phyloP scores from a whole-genome alignment of 2,113 vertebrate genomes.

The Condylura cristata region DNA sequence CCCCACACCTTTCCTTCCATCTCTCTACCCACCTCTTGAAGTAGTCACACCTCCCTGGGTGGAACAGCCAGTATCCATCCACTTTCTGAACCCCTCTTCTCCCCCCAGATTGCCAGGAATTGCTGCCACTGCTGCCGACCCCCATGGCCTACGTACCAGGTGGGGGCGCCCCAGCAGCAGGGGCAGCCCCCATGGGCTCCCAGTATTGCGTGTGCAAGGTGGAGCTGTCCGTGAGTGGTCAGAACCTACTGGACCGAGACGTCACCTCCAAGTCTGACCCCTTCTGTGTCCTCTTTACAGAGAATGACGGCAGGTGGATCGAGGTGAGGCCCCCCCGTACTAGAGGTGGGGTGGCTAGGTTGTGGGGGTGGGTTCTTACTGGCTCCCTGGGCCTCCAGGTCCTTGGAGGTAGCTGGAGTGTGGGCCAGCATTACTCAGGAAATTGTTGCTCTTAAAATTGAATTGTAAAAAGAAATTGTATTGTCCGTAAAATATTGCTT shows the following conservation, averaged over 20 bases:
- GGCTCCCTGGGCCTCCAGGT: background rate
- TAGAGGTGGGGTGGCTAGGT: background rate
- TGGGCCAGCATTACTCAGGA: background rate
- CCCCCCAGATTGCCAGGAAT: constrained; percentile 83
- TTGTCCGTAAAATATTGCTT: background rate
- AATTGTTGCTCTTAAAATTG: background rate
- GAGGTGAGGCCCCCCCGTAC: constrained; percentile 89
- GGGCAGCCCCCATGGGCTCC: constrained; percentile 83
- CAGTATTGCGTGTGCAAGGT: constrained; percentile 95
- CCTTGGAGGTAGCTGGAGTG: background rate
- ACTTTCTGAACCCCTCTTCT: constrained; percentile 21
- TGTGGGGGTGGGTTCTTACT: background rate
- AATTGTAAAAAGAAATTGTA: background rate
- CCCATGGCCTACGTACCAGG: constrained; percentile 92
- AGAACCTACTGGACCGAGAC: constrained; percentile 95
- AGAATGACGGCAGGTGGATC: constrained; percentile 94
- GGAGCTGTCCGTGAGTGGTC: constrained; percentile 93
- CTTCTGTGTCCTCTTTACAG: constrained; percentile 97
- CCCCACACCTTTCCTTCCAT: background rate
- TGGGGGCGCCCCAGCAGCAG: constrained; percentile 70
- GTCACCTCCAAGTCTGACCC: constrained; percentile 99
- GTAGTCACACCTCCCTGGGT: background rate
- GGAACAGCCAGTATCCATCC: background rate
- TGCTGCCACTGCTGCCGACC: constrained; percentile 61
- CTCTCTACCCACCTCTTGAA: background rate